Evolutionary conservation across 2,888 invertebrate species (phyloP).

Genomic region (Carterocephalus palaemon): DNA sequence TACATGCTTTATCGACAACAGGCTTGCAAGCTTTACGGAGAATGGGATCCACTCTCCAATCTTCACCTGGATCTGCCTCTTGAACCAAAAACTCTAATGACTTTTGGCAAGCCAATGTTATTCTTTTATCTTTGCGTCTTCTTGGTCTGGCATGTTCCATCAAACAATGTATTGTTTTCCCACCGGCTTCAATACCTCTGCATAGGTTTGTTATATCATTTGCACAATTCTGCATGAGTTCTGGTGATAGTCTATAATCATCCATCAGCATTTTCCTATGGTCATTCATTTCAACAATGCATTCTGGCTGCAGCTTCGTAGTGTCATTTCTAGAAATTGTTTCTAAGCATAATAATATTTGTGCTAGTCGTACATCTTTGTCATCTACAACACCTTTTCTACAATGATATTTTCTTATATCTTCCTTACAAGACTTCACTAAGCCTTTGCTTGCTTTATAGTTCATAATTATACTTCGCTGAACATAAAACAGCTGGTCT

Average conservation of each 20-base stretch:
- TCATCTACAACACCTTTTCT: slow-evolving; percentile 89
- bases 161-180: slow-evolving; percentile 95
- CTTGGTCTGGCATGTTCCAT: slow-evolving; percentile 90
- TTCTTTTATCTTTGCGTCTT: slow-evolving; percentile 81
- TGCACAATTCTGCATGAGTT: slow-evolving; percentile 92
- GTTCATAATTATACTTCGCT: slow-evolving; percentile 93
- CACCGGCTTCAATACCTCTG: slow-evolving; percentile 86
- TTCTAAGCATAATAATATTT: slow-evolving; percentile 95
- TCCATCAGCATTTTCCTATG: slow-evolving; percentile 95
- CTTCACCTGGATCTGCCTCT: slow-evolving; percentile 95
- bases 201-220: slow-evolving; percentile 90
- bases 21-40: slow-evolving; percentile 91
- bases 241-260: slow-evolving; percentile 95
- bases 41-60: slow-evolving; percentile 96
- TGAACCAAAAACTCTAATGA: slow-evolving; percentile 89
- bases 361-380: slow-evolving; percentile 90
- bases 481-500: slow-evolving; percentile 89
- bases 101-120: slow-evolving; percentile 85
- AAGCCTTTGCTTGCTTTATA: slow-evolving; percentile 94
- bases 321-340: slow-evolving; percentile 84
- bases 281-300: slow-evolving; percentile 92
- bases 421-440: slow-evolving; percentile 92
- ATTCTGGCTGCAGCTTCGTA: slow-evolving; percentile 86
- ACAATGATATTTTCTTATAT: slow-evolving; percentile 92
- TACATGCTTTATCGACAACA: slow-evolving; percentile 88